Conservation (phyloP, 1,140 invertebrate species). For the Drosophila repleta region DNA sequence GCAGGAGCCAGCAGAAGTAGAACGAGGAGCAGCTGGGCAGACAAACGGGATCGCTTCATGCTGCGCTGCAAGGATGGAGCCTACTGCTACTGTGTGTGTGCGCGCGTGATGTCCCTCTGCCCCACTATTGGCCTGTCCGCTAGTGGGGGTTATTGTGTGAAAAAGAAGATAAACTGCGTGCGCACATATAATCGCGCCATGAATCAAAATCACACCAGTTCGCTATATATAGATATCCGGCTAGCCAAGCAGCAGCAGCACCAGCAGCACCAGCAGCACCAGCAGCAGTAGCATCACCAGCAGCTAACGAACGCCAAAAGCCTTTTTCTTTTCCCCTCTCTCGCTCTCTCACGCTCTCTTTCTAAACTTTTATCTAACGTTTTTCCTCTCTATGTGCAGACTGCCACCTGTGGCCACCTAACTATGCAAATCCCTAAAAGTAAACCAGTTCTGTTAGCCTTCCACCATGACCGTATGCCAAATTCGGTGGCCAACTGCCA, state of each 20-base stretch:
- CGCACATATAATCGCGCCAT: conserved; percentile 80
- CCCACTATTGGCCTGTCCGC: conserved; percentile 20
- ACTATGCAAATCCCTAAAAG: conserved; percentile 37
- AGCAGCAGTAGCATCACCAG: background rate
- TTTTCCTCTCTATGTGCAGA: background rate
- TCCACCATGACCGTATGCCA: conserved; percentile 6
- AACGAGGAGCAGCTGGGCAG: background rate
- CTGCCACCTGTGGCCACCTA: conserved; percentile 38
- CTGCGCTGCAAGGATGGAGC: conserved; percentile 25
- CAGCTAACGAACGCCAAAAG: conserved; percentile 62
- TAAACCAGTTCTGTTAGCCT: conserved; percentile 46
- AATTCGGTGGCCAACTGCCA: conserved; percentile 64
- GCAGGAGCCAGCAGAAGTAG: conserved; percentile 2
- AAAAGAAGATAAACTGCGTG: conserved; percentile 81
- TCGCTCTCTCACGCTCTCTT: background rate
- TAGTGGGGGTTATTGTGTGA: conserved; percentile 50
- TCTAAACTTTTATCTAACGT: background rate
- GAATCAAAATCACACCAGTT: conserved; percentile 81
- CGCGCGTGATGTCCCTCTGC: background rate
- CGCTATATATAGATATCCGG: conserved; percentile 81
- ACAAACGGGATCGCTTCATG: conserved; percentile 27
- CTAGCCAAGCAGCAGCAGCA: conserved; percentile 39
- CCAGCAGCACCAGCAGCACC: background rate
- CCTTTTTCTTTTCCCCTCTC: background rate
- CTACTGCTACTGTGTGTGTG: conserved; percentile 54